Evolutionary conservation across 2,113 vertebrate species (phyloP).

Genomic region (Meriones unguiculatus): DNA sequence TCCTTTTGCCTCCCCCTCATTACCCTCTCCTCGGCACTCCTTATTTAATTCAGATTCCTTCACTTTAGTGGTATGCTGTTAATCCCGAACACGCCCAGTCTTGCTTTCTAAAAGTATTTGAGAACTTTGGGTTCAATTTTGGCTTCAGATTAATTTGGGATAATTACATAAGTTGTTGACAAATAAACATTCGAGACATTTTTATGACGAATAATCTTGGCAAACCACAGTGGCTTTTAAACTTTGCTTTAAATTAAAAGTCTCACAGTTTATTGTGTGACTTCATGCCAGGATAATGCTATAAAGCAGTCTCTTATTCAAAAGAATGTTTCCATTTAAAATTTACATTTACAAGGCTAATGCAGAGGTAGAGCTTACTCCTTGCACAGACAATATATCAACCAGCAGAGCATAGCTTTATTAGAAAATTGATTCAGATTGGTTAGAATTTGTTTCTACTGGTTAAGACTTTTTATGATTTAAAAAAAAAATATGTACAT

Average conservation of each 20-base stretch:
- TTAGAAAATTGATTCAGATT: conserved; percentile 59
- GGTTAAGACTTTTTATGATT: background rate
- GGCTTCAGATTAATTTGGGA: conserved; percentile 75
- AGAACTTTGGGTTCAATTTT: conserved; percentile 75
- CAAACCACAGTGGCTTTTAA: conserved; percentile 79
- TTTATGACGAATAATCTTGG: conserved; percentile 79
- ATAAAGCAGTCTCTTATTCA: conserved; percentile 85
- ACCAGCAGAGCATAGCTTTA: conserved; percentile 72
- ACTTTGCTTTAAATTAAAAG: conserved; percentile 84
- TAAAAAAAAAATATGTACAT: background rate
- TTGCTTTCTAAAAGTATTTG: conserved; percentile 53
- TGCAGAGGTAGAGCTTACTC: conserved; percentile 81
- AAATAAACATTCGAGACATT: conserved; percentile 87
- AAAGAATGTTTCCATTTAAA: conserved; percentile 89
- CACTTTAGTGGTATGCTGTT: conserved; percentile 40
- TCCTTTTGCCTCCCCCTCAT: background rate
- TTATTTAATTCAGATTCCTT: conserved; percentile 63
- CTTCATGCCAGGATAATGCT: conserved; percentile 82
- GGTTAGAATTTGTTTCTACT: conserved; percentile 49
- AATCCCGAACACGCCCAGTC: conserved; percentile 8
- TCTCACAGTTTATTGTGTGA: conserved; percentile 83
- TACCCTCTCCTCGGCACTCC: background rate
- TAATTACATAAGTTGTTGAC: conserved; percentile 88
- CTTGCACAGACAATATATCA: conserved; percentile 75
- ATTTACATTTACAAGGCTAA: conserved; percentile 86